Conservation (phyloP, 2,113 vertebrate species). For the Cisticola juncidis region DNA sequence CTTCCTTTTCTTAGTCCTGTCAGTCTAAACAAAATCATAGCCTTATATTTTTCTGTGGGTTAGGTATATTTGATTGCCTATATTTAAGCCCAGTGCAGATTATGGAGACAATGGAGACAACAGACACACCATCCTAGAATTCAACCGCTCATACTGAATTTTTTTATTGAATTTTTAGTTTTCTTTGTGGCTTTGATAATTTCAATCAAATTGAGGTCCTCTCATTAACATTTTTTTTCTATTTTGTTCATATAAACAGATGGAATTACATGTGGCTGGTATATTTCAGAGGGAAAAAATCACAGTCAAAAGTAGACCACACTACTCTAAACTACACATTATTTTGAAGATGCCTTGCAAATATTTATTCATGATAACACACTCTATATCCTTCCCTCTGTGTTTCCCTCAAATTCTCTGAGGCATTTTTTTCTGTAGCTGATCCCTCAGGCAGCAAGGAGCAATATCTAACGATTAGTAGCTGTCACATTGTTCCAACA, state of each 20-base stretch:
- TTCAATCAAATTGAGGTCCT: neutral
- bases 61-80: neutral
- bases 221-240: neutral
- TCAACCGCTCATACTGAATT: neutral
- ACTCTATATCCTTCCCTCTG: neutral
- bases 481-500: neutral
- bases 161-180: neutral
- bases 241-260: neutral
- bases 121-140: neutral
- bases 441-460: neutral
- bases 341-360: neutral
- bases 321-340: neutral
- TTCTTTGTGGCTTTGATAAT: neutral
- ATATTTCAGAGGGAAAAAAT: neutral
- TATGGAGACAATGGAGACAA: neutral
- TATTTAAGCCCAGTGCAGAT: neutral
- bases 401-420: neutral
- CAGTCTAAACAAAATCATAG: neutral
- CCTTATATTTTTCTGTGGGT: neutral
- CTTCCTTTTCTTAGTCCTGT: neutral
- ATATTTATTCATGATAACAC: conserved; percentile 5
- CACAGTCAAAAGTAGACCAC: neutral
- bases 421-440: neutral
- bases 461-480: conserved; percentile 5
- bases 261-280: neutral